Conservation (phyloP, 1,140 invertebrate genomes). For the Limonius californicus region DNA sequence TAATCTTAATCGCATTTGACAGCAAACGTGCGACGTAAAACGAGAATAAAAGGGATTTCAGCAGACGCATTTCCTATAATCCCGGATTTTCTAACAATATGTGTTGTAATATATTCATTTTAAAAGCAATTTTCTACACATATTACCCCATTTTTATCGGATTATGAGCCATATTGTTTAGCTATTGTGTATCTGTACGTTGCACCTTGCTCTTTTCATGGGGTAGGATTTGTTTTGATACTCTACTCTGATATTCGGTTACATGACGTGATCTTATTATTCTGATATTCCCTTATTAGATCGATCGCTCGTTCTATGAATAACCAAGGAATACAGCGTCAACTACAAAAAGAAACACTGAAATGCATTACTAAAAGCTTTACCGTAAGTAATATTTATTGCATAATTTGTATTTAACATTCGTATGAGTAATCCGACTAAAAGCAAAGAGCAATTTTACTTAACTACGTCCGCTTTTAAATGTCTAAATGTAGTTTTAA, state of each 20-base stretch:
- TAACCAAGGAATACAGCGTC: no score
- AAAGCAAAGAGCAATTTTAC: no score
- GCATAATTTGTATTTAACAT: no score
- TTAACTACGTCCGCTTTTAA: no score
- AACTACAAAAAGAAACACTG: no score
- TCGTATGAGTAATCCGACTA: no score
- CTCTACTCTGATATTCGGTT: neutral
- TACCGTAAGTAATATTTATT: no score
- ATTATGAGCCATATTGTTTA: slow-evolving; percentile 18
- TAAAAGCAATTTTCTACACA: slow-evolving; percentile 35
- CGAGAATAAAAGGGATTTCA: slow-evolving; percentile 20
- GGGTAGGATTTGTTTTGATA: slow-evolving; percentile 8
- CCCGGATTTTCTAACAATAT: slow-evolving; percentile 26
- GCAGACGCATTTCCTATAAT: slow-evolving; percentile 28
- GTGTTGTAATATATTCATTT: slow-evolving; percentile 31
- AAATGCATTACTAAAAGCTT: no score
- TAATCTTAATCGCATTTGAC: slow-evolving; percentile 31
- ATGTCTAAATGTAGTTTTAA: no score
- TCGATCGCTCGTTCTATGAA: no score
- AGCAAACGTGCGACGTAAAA: slow-evolving; percentile 25
- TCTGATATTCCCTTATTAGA: no score
- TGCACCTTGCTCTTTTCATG: slow-evolving; percentile 9
- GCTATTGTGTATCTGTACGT: neutral
- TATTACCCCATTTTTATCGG: slow-evolving; percentile 30
- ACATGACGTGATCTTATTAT: slow-evolving; percentile 10